Percentiles rank a stretch among this genome's conserved stretches.
Conservation (phyloP, 2,797 vertebrate species). For the Enteromius trimaculatus region DNA sequence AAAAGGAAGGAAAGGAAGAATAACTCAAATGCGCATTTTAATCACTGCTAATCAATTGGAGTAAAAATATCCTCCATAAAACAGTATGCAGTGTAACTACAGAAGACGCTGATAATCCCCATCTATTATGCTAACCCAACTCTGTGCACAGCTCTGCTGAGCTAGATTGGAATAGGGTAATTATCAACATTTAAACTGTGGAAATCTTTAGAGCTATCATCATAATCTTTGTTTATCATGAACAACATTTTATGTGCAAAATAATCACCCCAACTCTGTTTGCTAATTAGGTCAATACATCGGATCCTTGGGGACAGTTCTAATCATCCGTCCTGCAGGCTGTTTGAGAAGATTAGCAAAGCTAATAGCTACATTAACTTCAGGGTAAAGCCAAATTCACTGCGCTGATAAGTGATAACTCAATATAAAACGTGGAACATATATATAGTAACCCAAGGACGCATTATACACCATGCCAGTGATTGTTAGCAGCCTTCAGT, state of each 20-base stretch:
- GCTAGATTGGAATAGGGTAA: slow-evolving; percentile 54
- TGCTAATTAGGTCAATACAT: slow-evolving; percentile 62
- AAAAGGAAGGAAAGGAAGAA: neutral
- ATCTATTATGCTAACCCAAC: slow-evolving; percentile 40
- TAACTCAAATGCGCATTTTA: neutral
- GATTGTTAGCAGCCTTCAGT: neutral
- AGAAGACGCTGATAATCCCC: slow-evolving; percentile 36
- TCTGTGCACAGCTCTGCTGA: slow-evolving; percentile 47
- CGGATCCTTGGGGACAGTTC: slow-evolving; percentile 48
- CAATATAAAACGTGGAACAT: neutral
- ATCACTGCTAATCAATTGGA: slow-evolving; percentile 23
- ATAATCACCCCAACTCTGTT: slow-evolving; percentile 53
- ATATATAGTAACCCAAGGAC: slow-evolving; percentile 6
- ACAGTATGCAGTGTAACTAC: slow-evolving; percentile 33
- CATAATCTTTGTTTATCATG: slow-evolving; percentile 52
- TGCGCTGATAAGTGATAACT: neutral
- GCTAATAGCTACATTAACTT: slow-evolving; percentile 34
- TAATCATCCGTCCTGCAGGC: slow-evolving; percentile 54
- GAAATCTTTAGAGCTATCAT: slow-evolving; percentile 58
- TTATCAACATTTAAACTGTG: slow-evolving; percentile 55
- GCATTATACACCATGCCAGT: neutral
- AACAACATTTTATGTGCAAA: slow-evolving; percentile 56
- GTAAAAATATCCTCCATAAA: slow-evolving; percentile 39
- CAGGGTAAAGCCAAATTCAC: slow-evolving; percentile 24
- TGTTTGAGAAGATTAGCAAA: slow-evolving; percentile 50